Percentiles rank a stretch among this genome's conserved stretches.
phyloP scores from a whole-genome alignment of 2,797 vertebrate species.

The Antrozous pallidus region DNA sequence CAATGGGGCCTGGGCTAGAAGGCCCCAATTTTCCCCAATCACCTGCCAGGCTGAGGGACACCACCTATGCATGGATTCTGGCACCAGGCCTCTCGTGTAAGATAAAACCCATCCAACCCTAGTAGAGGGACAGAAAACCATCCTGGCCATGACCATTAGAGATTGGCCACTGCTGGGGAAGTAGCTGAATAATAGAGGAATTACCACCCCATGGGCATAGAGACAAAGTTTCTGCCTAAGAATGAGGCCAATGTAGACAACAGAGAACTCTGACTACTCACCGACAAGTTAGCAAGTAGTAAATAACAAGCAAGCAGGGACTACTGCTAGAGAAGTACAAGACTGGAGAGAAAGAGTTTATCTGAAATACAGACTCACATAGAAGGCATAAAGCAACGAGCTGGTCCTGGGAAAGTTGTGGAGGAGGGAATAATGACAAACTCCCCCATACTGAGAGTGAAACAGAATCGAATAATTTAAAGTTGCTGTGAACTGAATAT shows the following conservation, averaged over 20 bases:
- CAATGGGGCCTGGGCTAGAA: too few species aligned
- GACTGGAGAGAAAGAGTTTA: background rate
- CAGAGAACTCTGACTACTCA: background rate
- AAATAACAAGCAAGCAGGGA: background rate
- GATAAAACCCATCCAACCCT: background rate
- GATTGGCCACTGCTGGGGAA: background rate
- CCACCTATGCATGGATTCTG: too few species aligned
- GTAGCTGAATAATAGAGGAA: background rate
- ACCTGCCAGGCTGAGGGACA: too few species aligned
- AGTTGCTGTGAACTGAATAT: background rate
- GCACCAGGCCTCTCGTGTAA: too few species aligned
- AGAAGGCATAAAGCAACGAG: background rate
- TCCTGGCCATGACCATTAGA: background rate
- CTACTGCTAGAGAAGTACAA: background rate
- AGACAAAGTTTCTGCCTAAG: background rate
- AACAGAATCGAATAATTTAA: background rate
- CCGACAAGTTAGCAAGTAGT: background rate
- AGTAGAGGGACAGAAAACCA: background rate
- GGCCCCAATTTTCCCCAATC: fast-evolving
- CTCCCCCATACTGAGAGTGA: background rate
- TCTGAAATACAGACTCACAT: background rate
- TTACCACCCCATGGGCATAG: background rate
- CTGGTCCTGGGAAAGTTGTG: background rate
- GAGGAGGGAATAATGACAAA: background rate
- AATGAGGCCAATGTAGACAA: background rate